Conservation (phyloP, 2,113 vertebrate species). For the Triplophysa rosa region DNA sequence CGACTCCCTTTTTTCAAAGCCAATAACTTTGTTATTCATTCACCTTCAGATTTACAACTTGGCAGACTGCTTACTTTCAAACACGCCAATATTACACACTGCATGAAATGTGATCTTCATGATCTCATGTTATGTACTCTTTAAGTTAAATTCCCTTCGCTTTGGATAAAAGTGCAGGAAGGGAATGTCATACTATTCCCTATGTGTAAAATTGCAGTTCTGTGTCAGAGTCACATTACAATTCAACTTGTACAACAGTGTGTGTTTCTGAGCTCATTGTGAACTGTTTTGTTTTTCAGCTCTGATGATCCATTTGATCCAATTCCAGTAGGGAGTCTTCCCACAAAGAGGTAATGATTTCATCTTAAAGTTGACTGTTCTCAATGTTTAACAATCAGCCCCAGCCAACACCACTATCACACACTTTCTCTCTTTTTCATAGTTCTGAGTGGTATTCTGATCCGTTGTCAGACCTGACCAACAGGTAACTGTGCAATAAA, state of each 20-base stretch:
- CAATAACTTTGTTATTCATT: no score
- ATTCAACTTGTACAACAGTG: constrained; percentile 68
- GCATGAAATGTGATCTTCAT: no score
- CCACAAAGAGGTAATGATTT: constrained; percentile 75
- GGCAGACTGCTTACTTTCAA: no score
- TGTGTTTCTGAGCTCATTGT: constrained; percentile 72
- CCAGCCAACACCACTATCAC: constrained; percentile 70
- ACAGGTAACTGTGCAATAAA: constrained; percentile 60
- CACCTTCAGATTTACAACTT: no score
- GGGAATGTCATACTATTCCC: no score
- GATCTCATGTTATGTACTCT: no score
- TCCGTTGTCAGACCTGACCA: constrained; percentile 61
- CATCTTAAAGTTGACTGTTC: constrained; percentile 68
- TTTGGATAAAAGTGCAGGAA: no score
- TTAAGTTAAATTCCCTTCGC: no score
- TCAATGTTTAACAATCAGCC: constrained; percentile 61
- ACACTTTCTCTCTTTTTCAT: constrained; percentile 61
- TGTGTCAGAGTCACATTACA: constrained; percentile 59
- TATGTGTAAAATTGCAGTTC: no score
- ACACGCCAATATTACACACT: no score
- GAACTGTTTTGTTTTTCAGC: constrained; percentile 71
- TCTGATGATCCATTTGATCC: constrained; percentile 74
- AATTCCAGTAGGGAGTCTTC: constrained; percentile 63
- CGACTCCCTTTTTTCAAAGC: no score
- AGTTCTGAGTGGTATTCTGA: constrained; percentile 65